phyloP scores from a whole-genome alignment of 2,113 vertebrate genomes.

The Oenanthe melanoleuca region DNA sequence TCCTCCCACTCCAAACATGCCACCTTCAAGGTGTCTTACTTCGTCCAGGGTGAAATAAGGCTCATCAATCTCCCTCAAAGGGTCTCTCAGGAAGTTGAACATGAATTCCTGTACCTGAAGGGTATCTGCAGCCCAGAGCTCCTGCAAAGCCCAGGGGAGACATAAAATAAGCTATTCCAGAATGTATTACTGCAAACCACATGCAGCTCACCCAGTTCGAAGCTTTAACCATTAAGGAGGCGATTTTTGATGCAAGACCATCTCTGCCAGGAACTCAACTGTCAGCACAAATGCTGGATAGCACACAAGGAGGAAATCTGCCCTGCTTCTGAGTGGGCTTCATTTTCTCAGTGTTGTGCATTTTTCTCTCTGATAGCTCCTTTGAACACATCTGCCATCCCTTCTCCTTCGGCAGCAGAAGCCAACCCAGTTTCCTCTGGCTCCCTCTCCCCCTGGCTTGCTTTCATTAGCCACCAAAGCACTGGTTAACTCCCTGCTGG shows the following conservation, averaged over 20 bases:
- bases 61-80: constrained; percentile 94
- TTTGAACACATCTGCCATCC: neutral
- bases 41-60: constrained; percentile 92
- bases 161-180: neutral
- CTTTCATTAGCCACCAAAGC: neutral
- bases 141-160: constrained; percentile 72
- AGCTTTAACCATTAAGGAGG: neutral
- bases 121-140: constrained; percentile 88
- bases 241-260: neutral
- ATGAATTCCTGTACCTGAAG: constrained; percentile 93
- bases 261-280: neutral
- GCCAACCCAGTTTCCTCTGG: neutral
- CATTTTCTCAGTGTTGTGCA: neutral
- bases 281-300: neutral
- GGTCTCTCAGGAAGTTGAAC: constrained; percentile 92
- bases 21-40: constrained; percentile 62
- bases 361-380: neutral
- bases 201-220: neutral
- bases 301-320: neutral
- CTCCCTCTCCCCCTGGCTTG: neutral
- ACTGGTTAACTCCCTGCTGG: neutral
- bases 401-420: neutral
- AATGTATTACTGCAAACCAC: neutral
- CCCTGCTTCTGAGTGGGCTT: neutral
- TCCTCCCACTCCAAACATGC: accelerated